A percentile compares a stretch with the other conserved stretches of the same genome.
Conservation (phyloP, 2,797 vertebrate genomes). For the Rhinophrynus dorsalis region DNA sequence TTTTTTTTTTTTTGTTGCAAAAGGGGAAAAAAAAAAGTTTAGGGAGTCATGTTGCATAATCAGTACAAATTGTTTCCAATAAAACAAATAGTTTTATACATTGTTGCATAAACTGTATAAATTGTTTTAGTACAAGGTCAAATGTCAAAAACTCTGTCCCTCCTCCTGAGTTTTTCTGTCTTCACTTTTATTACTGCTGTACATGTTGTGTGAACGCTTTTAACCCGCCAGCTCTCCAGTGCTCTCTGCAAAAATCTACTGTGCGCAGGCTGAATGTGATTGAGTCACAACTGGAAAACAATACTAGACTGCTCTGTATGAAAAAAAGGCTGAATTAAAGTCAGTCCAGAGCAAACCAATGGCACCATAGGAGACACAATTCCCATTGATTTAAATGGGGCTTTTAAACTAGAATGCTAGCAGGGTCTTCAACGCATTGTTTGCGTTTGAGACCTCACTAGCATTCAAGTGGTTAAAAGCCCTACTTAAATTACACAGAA, state of each 20-base stretch:
- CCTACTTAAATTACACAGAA: too few relatives aligned
- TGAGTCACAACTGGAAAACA: conserved; percentile 32
- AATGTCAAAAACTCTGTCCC: conserved; percentile 26
- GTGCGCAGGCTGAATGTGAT: conserved; percentile 8
- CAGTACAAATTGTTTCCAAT: conserved; percentile 31
- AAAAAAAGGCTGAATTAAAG: too few relatives aligned
- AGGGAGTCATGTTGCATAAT: conserved; percentile 37
- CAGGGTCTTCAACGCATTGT: too few relatives aligned
- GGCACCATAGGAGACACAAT: too few relatives aligned
- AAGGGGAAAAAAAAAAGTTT: conserved; percentile 1
- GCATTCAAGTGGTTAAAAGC: too few relatives aligned
- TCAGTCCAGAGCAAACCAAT: too few relatives aligned
- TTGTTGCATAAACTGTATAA: conserved; percentile 30
- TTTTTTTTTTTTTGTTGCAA: conserved; percentile 4
- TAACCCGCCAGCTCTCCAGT: conserved; percentile 1
- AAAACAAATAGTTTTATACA: conserved; percentile 29
- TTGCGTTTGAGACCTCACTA: too few relatives aligned
- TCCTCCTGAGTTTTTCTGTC: conserved; percentile 5
- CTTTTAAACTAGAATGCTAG: too few relatives aligned
- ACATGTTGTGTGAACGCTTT: neutral
- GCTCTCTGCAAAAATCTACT: conserved; percentile 4
- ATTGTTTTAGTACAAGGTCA: conserved; percentile 32
- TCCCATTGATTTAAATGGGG: too few relatives aligned
- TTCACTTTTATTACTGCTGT: conserved; percentile 9
- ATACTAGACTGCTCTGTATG: too few relatives aligned